phyloP scores from a whole-genome alignment of 2,797 vertebrate genomes.

The Tragelaphus eurycerus region DNA sequence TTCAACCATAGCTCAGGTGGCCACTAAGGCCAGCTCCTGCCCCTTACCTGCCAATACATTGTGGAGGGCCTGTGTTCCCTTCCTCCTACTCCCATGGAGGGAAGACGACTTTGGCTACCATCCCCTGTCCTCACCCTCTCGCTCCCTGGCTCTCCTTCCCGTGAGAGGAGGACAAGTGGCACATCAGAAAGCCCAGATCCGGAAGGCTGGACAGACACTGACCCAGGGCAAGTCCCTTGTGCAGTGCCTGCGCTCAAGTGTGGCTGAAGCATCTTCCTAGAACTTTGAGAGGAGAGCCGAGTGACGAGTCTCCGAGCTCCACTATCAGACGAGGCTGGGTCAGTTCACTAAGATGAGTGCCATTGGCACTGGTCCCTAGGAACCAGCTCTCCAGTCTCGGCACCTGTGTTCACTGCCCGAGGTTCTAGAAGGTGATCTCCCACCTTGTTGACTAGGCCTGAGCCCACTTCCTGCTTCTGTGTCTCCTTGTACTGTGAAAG shows the following conservation, averaged over 20 bases:
- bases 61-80: background rate
- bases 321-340: background rate
- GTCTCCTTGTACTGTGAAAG: background rate
- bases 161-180: background rate
- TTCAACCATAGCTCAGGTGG: background rate
- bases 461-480: background rate
- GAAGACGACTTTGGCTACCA: background rate
- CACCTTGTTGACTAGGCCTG: background rate
- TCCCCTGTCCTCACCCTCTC: background rate
- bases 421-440: background rate
- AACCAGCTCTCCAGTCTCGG: background rate
- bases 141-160: background rate
- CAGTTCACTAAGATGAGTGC: background rate
- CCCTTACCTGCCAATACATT: background rate
- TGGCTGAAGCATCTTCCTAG: background rate
- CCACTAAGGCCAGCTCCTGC: background rate
- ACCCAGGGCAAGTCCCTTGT: background rate
- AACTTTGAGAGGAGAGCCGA: background rate
- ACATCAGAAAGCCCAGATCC: background rate
- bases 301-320: background rate
- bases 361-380: too few relatives aligned
- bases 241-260: rapidly evolving
- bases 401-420: background rate
- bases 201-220: background rate
- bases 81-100: background rate